A percentile compares a stretch with the other conserved stretches of the same genome.
Evolutionary conservation across 2,888 invertebrate species (phyloP).

Genomic region (Aphodius granarius): DNA sequence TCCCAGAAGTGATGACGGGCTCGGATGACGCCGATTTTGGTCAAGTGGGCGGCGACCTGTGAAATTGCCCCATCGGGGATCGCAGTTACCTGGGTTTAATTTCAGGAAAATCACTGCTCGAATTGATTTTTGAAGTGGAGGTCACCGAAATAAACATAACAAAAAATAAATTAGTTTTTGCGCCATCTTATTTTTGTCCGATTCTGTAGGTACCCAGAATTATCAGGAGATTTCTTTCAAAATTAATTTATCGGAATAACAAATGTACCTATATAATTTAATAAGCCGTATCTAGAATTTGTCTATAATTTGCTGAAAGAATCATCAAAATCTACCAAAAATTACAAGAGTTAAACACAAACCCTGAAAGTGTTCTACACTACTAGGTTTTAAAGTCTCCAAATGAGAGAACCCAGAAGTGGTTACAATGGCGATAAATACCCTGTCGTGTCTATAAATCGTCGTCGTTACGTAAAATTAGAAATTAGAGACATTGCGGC

Average conservation of each 20-base stretch:
- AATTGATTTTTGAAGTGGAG: background rate
- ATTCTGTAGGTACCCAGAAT: background rate
- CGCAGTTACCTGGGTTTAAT: constrained; percentile 40
- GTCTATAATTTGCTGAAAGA: too few species aligned
- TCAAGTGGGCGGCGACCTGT: constrained; percentile 47
- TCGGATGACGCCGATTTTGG: constrained; percentile 43
- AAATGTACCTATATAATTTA: too few species aligned
- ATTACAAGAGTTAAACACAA: background rate
- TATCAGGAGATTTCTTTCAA: background rate
- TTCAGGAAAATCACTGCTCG: constrained; percentile 10
- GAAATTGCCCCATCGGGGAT: constrained; percentile 48
- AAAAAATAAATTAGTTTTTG: background rate
- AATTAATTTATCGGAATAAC: too few species aligned
- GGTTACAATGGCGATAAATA: background rate
- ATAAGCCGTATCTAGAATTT: too few species aligned
- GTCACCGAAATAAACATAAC: background rate
- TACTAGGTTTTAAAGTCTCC: background rate
- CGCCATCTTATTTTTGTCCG: background rate
- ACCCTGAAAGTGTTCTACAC: background rate
- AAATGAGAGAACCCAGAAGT: background rate
- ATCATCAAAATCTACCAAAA: too few species aligned
- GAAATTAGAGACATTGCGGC: background rate
- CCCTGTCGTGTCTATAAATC: background rate
- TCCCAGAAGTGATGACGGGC: constrained; percentile 40
- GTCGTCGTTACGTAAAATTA: background rate